phyloP scores from a whole-genome alignment of 2,888 invertebrate genomes.

The Polymixis lichenea region DNA sequence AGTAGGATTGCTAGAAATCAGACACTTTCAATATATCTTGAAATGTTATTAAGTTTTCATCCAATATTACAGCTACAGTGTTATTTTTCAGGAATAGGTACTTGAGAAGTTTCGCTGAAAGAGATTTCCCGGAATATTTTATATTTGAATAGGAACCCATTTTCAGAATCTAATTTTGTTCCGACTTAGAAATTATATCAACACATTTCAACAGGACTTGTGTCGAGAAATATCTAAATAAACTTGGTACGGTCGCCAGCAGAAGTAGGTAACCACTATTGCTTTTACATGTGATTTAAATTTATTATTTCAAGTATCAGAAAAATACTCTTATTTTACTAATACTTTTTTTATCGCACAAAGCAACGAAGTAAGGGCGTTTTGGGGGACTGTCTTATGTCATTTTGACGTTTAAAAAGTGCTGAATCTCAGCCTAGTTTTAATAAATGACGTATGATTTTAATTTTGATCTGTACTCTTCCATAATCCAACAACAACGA shows the following conservation, averaged over 20 bases:
- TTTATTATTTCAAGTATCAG: background rate
- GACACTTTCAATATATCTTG: background rate
- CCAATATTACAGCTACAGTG: background rate
- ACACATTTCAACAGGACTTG: background rate
- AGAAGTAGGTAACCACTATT: background rate
- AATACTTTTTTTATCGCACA: no score
- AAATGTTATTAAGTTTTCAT: conserved; percentile 1
- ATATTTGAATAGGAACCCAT: background rate
- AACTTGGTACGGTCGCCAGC: background rate
- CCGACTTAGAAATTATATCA: background rate
- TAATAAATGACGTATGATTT: no score
- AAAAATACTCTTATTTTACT: no score
- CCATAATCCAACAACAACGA: no score
- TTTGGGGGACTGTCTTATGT: no score
- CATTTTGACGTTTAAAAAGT: no score
- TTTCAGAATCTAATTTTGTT: background rate
- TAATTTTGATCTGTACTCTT: no score
- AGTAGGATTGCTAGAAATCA: background rate
- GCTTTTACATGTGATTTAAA: background rate
- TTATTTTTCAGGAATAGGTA: background rate
- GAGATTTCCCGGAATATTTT: background rate
- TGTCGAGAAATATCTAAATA: background rate
- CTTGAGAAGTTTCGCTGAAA: background rate
- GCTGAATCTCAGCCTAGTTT: no score
- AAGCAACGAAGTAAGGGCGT: no score